Percentiles rank a stretch among this genome's conserved stretches.
These are phyloP conservation scores for Drosophila repleta DNA, from an alignment of 1,140 invertebrate genomes.

Conservation along the genomic window DNA sequence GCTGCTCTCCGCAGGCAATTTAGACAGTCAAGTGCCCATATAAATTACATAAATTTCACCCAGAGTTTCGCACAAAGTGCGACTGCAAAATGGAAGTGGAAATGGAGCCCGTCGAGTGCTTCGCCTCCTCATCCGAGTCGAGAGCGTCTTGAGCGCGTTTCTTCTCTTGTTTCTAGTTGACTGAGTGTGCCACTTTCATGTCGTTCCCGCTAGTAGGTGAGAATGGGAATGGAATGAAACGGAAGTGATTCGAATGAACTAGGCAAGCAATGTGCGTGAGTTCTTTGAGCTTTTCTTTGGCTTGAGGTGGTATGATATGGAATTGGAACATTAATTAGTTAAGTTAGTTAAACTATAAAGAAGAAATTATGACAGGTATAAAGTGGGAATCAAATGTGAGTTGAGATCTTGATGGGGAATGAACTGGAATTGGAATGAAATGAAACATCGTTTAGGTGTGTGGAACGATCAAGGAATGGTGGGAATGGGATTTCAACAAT, in stretches of 20 bases:
- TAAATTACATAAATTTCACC: slow-evolving; percentile 84
- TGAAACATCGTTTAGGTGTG: background rate
- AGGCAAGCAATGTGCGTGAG: too few species aligned
- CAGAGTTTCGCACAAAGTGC: slow-evolving; percentile 51
- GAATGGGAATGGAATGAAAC: background rate
- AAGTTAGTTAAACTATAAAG: too few species aligned
- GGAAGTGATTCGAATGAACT: too few species aligned
- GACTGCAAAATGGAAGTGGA: slow-evolving; percentile 25
- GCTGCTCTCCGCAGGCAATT: slow-evolving; percentile 78
- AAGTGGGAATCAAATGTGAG: background rate
- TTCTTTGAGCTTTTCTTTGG: too few species aligned
- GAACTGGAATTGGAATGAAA: background rate
- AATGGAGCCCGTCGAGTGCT: slow-evolving; percentile 20
- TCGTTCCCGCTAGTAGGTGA: background rate
- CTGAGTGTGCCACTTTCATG: slow-evolving; percentile 13
- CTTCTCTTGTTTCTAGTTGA: background rate
- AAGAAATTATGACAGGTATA: background rate
- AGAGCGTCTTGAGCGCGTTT: slow-evolving; percentile 1
- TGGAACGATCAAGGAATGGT: background rate
- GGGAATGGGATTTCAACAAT: background rate
- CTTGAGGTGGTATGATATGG: slow-evolving; percentile 2
- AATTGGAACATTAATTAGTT: background rate
- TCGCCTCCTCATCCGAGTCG: background rate
- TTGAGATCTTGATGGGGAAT: background rate
- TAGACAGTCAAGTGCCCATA: slow-evolving; percentile 84